phyloP scores from a whole-genome alignment of 2,113 vertebrate species.

The Malurus cyaneus region DNA sequence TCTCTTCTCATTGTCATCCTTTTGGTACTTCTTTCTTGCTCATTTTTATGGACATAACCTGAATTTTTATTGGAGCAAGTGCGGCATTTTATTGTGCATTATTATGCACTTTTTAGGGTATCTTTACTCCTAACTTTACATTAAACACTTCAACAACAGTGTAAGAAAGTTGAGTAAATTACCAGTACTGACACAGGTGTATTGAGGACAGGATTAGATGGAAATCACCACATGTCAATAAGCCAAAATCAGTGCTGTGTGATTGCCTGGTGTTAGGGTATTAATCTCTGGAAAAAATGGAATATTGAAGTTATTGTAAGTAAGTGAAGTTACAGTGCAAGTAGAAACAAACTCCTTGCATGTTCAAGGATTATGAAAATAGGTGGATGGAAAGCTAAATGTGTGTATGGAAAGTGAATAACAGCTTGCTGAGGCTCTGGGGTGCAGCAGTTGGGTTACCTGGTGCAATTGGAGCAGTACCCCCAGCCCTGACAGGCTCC shows the following conservation, averaged over 20 bases:
- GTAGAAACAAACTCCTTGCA: background rate
- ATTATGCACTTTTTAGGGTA: background rate
- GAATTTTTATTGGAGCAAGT: background rate
- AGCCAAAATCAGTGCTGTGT: background rate
- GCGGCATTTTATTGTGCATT: background rate
- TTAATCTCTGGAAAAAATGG: background rate
- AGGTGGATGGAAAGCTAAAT: background rate
- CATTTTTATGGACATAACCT: background rate
- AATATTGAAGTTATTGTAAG: background rate
- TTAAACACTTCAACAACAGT: background rate
- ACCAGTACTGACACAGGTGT: background rate
- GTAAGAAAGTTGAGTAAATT: background rate
- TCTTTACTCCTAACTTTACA: background rate
- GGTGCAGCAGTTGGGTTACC: background rate
- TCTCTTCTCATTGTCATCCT: background rate
- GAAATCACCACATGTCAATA: background rate
- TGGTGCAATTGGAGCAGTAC: background rate
- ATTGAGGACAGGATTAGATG: background rate
- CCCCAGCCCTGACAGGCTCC: background rate
- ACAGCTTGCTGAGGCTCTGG: background rate
- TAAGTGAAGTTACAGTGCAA: background rate
- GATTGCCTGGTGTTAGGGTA: background rate
- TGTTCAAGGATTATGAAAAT: background rate
- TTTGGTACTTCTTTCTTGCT: background rate
- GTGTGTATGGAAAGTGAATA: rapidly evolving